Evolutionary conservation across 2,888 invertebrate species (phyloP).

Genomic region (Dolomedes plantarius): DNA sequence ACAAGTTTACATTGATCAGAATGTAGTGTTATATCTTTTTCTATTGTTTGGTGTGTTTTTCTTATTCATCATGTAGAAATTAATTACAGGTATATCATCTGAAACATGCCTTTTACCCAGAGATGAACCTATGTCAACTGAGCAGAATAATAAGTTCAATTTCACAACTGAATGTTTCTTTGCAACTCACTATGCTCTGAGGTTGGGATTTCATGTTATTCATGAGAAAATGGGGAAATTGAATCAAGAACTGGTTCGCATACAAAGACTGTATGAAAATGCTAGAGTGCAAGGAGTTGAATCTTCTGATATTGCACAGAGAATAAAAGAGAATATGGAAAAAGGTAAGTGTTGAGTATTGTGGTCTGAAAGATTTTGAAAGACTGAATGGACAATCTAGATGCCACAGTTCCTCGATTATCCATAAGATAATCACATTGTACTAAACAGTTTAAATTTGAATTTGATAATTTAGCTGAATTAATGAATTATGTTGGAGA

Average conservation of each 20-base stretch:
- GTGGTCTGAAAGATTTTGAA: no score
- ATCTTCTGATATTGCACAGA: constrained; percentile 73
- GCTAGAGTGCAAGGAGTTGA: constrained; percentile 80
- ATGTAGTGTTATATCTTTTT: no score
- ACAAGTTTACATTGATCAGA: no score
- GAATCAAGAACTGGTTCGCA: constrained; percentile 83
- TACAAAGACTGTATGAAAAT: constrained; percentile 86
- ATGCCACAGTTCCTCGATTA: no score
- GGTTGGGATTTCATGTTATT: constrained; percentile 81
- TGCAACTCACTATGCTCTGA: constrained; percentile 90
- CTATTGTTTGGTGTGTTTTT: no score
- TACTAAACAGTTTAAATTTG: no score
- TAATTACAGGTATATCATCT: constrained; percentile 79
- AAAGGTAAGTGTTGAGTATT: constrained; percentile 47
- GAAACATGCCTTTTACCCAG: constrained; percentile 89
- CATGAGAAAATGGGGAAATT: constrained; percentile 79
- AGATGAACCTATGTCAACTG: constrained; percentile 76
- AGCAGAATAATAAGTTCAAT: constrained; percentile 74
- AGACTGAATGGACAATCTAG: no score
- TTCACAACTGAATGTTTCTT: constrained; percentile 95
- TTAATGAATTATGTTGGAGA: no score
- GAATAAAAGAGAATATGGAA: constrained; percentile 70
- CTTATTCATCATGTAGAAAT: no score
- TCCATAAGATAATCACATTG: no score
- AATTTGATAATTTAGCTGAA: no score